Base-by-base conservation (phyloP, 2,888 invertebrate species). In the Plebejus melissa region DNA sequence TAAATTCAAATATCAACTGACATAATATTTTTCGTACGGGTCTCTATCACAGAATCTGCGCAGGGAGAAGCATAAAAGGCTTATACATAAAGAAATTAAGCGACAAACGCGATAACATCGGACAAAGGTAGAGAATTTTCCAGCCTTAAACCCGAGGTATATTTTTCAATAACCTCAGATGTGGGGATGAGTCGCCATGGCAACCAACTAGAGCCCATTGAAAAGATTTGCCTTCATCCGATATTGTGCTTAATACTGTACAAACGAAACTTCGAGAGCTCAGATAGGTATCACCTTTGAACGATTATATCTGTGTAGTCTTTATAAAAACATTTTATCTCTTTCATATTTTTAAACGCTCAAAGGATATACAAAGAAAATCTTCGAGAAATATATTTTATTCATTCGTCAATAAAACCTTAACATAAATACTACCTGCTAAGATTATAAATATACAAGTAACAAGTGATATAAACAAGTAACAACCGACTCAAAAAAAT, bases 161-260 rank as follows among this genome's bases (percentile, higher is more conserved):
- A 80, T 81, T 81, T 81, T 80, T 79, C 79, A 79, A 81, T 79
- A 82, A 81, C 79, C 79, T 79, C 80, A 81, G 81, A 78, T 81
- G 80, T 79, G 79, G 81, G 87, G 88, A 85, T 87, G 83, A 85
- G 88, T 90, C 83, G 87, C 81, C 90, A 91, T 89, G 86, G 90
- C 84, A 81, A 91, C 88, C 84, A 85, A 82, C 83, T 81, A 83
- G 83, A 88, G 88, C 87, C 86, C 84, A 87, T 88, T 90, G 88
- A 91, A 84, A 83, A 86, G 88, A 86, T 88, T 86, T 87, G 85
- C 88, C 87, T 84, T 89, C 81, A 89, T 90, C 89, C 86, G 87
- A 89, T 91, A 88, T 86, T 86, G 86, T 85, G 84, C 83, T 89
- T 81, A 90, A 90, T 90, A 90, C 89, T 89, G 86, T 88, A 90